phyloP scores from a whole-genome alignment of 35 echinoderm and acorn worm genomes.

The Patiria miniata region DNA sequence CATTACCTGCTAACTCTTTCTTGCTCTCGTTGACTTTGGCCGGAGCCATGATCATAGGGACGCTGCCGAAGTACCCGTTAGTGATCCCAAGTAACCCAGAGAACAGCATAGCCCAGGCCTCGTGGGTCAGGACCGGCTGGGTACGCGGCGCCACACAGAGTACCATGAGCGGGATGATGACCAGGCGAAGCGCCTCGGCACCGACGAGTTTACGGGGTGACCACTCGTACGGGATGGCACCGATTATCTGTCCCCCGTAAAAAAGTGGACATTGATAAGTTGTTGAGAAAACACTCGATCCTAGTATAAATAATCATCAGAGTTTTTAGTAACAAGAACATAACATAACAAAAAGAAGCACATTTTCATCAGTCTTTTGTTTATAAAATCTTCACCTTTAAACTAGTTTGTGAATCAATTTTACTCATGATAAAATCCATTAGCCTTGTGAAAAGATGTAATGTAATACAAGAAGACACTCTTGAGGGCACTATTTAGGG shows the following conservation, averaged over 20 bases:
- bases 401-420: too few species aligned
- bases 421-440: too few species aligned
- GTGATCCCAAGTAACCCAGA: conserved; percentile 63
- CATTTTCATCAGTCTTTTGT: too few species aligned
- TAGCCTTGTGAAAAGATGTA: too few species aligned
- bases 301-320: not conserved
- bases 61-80: conserved; percentile 83
- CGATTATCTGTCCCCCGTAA: conserved; percentile 46
- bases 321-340: not conserved
- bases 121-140: conserved; percentile 47
- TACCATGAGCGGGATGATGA: conserved; percentile 62
- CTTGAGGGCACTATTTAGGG: too few species aligned
- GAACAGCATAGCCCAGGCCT: conserved; percentile 59
- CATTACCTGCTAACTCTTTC: conserved; percentile 69
- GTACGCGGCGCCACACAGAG: conserved; percentile 65
- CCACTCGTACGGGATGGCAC: conserved; percentile 69
- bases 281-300: not conserved
- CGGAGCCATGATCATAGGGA: conserved; percentile 79
- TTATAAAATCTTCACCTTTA: too few species aligned
- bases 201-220: conserved; percentile 35
- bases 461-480: too few species aligned
- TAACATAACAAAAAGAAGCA: too few species aligned
- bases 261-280: not conserved
- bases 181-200: conserved; percentile 31
- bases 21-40: conserved; percentile 53